Evolutionary conservation across 2,888 invertebrate genomes (phyloP), one percentile per base, ranked within the genome.

Genomic region (Kuschelorhynchus macadamiae): DNA sequence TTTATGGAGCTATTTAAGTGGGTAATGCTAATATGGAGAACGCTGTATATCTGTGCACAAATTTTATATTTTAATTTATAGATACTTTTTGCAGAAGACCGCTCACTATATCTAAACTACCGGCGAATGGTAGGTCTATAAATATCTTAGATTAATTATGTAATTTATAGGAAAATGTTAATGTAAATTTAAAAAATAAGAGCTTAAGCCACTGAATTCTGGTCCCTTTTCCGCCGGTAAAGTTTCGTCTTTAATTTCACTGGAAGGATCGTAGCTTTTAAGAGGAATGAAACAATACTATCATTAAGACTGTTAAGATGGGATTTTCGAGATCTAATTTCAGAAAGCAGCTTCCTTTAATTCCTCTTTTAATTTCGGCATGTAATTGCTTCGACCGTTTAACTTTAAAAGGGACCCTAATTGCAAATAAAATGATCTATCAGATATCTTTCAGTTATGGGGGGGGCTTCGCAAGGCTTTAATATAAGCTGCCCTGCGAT

Each of bases 331-430:
- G 63, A 63, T 63, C 46, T 55, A 33, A 55, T 63, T 63, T 47
- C 63, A n/a, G 46, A 55, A 47, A 63, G 63, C 55, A 20, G 63
- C 63, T 63, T 55, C 47, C 46, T 55, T 55, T 63, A 63, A 63
- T 62, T 59, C 52, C 62, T 33, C 46, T 44, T 62, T 62, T 62
- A 62, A 62, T 63, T 63, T 63, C 55, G 63, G 63, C 63, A 55
- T 63, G 63, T 63, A 63, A 63, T 63, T 47, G 63, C 55, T 33
- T 63, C 39, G 47, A 46, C 55, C 63, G 47, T 63, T 63, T 63
- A 44, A 46, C 47, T 62, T 62, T 17, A 25, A 63, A 63, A 63
- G 55, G 63, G 39, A 30, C 46, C 17, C 55, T 63, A 63, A 63
- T 63, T 63, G 63, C 47, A 39, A 55, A 55, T 55, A 55, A 55